Base-by-base conservation (phyloP, 1,140 invertebrate species). In the Matsumurasca onukii region DNA sequence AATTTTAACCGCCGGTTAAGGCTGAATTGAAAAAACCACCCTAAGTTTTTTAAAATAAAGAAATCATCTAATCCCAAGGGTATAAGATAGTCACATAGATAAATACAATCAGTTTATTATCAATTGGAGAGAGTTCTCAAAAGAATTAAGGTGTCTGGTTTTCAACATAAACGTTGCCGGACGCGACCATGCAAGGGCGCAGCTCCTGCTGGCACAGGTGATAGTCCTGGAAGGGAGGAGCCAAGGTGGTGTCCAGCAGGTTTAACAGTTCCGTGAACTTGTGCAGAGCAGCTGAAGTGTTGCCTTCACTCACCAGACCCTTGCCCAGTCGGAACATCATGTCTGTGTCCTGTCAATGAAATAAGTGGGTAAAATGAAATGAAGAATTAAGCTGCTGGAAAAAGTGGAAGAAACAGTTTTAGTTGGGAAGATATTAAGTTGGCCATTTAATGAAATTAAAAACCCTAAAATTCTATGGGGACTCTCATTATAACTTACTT, bases 201-300 rank as follows among this genome's bases (percentile, higher is more conserved):
- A 92, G 80, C 24, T 89, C 86, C 80, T 95, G 91, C 70, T 94
- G 91, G 74, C 89, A 92, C 49, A 92, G 80, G 77, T 92, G 91
- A 77, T 91, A 93, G 73, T 94, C 92, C 75, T 82, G 86, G 72
- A 91, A 92, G 0, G 93, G 93, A 12, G 90, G 85, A 15, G 86
- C 84, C 17, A 95, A 75, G 9, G 86, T 86, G 52, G 86, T 81
- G 65, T 93, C 88, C 69, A 94, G 83, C 0, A 92, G 78, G 57
- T 85, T 85, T 20, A 92, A 76, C 24, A 90, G 84, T 77, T 90
- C 83, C n/a, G 87, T 75, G 66, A 91, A 88, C 70, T 89, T 86
- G 68, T 84, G 82, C 13, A 91, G 77, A 0, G 90, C 89, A 70
- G 89, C 83, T 15, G 83, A 78, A 65, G 85, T 80, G 45, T 89